Percentiles rank a stretch among this genome's conserved stretches.
Evolutionary conservation across 1,140 invertebrate species (phyloP).

Genomic region (Leucophenga varia): DNA sequence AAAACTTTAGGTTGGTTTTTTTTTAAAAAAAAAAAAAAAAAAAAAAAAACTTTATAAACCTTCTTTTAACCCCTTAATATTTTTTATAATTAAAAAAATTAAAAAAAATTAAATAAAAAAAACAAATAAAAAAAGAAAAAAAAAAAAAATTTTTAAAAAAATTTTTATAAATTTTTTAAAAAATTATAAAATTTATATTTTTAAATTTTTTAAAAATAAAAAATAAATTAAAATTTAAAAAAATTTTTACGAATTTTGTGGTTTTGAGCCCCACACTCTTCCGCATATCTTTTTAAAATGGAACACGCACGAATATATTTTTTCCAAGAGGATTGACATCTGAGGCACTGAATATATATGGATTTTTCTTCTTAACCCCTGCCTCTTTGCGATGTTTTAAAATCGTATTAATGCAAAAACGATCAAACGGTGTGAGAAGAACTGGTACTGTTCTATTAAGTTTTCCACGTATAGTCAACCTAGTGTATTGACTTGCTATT

Average conservation of each 20-base stretch:
- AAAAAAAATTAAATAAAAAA: too few species aligned
- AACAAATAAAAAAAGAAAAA: too few species aligned
- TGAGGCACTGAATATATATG: conserved; percentile 1
- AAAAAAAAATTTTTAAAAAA: neutral
- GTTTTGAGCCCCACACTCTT: neutral
- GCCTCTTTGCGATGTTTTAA: neutral
- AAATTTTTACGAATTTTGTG: neutral
- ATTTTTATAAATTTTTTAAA: neutral
- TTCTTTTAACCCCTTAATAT: too few species aligned
- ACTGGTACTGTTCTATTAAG: conserved; percentile 1
- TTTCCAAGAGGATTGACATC: neutral
- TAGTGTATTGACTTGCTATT: neutral
- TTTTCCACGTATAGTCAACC: neutral
- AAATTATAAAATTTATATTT: neutral
- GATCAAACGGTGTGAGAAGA: neutral
- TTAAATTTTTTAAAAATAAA: neutral
- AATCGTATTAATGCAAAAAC: neutral
- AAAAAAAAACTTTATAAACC: too few species aligned
- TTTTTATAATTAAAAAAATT: neutral
- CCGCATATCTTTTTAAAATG: neutral
- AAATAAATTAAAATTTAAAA: neutral
- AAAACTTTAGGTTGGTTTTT: too few species aligned
- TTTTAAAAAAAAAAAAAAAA: too few species aligned
- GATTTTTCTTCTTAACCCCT: neutral
- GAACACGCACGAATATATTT: conserved; percentile 1